Evolutionary conservation across 2,888 invertebrate species (phyloP).

Genomic region (Lochmaea crataegi): DNA sequence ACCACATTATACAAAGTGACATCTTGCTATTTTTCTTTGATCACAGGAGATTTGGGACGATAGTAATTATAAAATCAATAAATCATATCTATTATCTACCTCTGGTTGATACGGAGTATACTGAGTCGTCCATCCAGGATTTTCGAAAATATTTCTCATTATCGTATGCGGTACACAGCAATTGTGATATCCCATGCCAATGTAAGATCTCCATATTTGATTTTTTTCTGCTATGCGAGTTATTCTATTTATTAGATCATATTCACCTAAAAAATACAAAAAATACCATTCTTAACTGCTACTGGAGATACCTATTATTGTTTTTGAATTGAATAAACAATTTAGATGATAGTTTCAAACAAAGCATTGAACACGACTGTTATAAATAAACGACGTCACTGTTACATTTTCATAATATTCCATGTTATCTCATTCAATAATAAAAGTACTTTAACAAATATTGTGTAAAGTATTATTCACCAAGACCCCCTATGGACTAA

Average conservation of each 20-base stretch:
- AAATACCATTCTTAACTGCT: background rate
- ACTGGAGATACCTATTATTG: background rate
- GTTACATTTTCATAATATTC: background rate
- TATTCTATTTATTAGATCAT: conserved; percentile 85
- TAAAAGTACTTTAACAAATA: conserved; percentile 4
- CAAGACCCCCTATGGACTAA: conserved; percentile 29
- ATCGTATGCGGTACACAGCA: conserved; percentile 97
- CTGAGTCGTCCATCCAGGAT: conserved; percentile 99
- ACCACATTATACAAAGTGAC: too few species aligned
- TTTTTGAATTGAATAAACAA: background rate
- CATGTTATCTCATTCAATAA: background rate
- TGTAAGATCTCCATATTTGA: conserved; percentile 94
- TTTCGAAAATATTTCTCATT: conserved; percentile 96
- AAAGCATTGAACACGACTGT: background rate
- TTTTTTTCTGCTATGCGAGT: conserved; percentile 86
- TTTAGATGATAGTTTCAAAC: background rate
- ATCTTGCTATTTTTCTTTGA: too few species aligned
- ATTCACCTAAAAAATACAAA: conserved; percentile 80
- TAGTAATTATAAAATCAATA: too few species aligned
- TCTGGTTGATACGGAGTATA: conserved; percentile 99
- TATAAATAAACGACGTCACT: background rate
- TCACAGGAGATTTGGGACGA: too few species aligned
- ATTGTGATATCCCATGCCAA: conserved; percentile 99
- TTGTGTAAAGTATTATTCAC: background rate
- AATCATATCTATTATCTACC: conserved; percentile 57